phyloP scores from a whole-genome alignment of 2,797 vertebrate species.

The Clarias laeviceps region DNA sequence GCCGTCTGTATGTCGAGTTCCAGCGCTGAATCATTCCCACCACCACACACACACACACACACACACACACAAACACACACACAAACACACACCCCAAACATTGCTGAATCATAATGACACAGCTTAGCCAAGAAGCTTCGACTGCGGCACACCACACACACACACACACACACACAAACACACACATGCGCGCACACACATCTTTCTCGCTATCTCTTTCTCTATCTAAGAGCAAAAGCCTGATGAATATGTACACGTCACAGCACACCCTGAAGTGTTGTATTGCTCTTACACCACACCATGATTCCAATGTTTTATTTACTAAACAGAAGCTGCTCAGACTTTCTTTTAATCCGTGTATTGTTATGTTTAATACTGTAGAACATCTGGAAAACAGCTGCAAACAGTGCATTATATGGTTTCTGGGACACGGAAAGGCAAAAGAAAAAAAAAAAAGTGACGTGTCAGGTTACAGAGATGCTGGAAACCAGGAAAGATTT shows the following conservation, averaged over 20 bases:
- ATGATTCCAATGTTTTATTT: not conserved
- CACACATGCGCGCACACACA: not conserved
- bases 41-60: conserved; percentile 28
- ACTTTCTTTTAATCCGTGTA: not conserved
- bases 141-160: conserved; percentile 18
- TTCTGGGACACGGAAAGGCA: not conserved
- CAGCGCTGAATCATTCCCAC: conserved; percentile 63
- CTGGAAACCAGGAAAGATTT: not conserved
- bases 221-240: not conserved
- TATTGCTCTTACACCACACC: not conserved
- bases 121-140: conserved; percentile 22
- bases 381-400: not conserved
- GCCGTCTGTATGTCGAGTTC: conserved; percentile 51
- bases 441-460: not conserved
- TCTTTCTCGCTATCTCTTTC: not conserved
- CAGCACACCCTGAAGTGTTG: not conserved
- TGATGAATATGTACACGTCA: not conserved
- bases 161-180: conserved; percentile 15
- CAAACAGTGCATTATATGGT: not conserved
- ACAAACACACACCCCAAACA: conserved; percentile 41
- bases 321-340: not conserved
- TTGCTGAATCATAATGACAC: conserved; percentile 52
- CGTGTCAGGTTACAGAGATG: not conserved
- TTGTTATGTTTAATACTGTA: not conserved
- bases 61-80: conserved; percentile 40